Base-by-base conservation (phyloP, 92 coral and sea anemone species). In the Isaurus tuberculatus region DNA sequence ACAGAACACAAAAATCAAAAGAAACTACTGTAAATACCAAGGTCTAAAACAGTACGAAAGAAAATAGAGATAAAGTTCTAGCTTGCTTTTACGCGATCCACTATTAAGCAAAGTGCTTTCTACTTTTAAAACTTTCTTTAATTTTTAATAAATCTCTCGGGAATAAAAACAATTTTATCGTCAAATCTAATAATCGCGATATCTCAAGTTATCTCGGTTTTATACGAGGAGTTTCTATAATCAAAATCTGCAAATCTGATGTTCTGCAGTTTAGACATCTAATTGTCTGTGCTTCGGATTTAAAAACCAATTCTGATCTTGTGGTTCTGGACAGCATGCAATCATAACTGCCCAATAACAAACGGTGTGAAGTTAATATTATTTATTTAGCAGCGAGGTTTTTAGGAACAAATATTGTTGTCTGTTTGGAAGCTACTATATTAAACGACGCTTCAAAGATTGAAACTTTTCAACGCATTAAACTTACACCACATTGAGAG, bases 261-360 rank as follows among this genome's bases (percentile, higher is more conserved):
- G 64, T 49, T 29, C 34, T 27, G 65, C 16, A 49, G 23, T 51
- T 19, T 31, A 8, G 43, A 28, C 29, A 53, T 19, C 51, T 48
- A 49, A n/a, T 30, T 30, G 23, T 51, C 46, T 51, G 19, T 42
- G n/a, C 25, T 74, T 32, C 16, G 5, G 10, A 37, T 8, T 51
- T 61, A 27, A 74, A 74, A 74, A 74, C n/a, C 61, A 44, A 28
- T 23, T 34, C 31, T 30, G 67, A 53, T 74, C 80, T 74, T 74
- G 44, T 57, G 80, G 80, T 20, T 31, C 51, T 8, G 20, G 30
- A 53, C 80, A 53, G 31, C 51, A 8, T 51, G 19, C 7, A n/a
- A 10, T 17, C 44, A 26, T 74, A 74, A 49, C 31, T 53, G 25
- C 9, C 16, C 23, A 61, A 29, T 40, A 49, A 27, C 66, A 30